Base-by-base conservation (phyloP, 2,113 vertebrate species). In the Pygathrix nemaeus region DNA sequence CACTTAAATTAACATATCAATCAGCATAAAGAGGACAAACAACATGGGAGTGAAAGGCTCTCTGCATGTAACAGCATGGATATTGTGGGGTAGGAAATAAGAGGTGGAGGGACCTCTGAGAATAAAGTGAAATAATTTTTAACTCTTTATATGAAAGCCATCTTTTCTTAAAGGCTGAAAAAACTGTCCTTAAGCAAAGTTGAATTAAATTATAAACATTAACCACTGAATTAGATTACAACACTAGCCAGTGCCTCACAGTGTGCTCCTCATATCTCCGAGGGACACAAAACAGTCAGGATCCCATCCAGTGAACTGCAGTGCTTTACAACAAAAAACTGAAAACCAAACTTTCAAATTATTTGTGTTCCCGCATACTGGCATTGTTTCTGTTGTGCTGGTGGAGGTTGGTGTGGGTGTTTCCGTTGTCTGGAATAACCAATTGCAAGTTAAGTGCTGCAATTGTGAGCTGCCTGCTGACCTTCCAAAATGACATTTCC, bases 361-460 rank as follows among this genome's bases (percentile, higher is more conserved):
- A 21, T 21, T 38, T 12, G 7, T 23, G 20, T 23, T 78, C 25
- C 14, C 9, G 35, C 38, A n/a, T 6, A 0, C 8, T 12, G 43
- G 13, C 14, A 3, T 18, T 8, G 1, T n/a, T 32, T 32, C 55
- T 73, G 1, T 20, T 30, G 5, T 48, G 38, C 25, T 9, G 30
- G 2, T 13, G 20, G 43, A 35, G 7, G n/a, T 18, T 10, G 8
- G 1, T 2, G 25, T 3, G 48, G 20, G 35, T n/a, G 2, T 43
- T 32, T 80, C 11, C 13, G 18, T n/a, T 61, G 12, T 45, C 48
- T 30, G 14, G 6, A 20, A 59, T 3, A 40, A 5, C 18, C 25
- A 18, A 13, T 38, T 48, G 25, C 6, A 80, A 25, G 40, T 76
- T 38, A 40, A 64, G 35, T 13, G 17, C 21, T 50, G 4, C 1